These are phyloP conservation scores for Bombus haemorrhoidalis DNA, from an alignment of 1,140 invertebrate genomes.

Conservation along the genomic window DNA sequence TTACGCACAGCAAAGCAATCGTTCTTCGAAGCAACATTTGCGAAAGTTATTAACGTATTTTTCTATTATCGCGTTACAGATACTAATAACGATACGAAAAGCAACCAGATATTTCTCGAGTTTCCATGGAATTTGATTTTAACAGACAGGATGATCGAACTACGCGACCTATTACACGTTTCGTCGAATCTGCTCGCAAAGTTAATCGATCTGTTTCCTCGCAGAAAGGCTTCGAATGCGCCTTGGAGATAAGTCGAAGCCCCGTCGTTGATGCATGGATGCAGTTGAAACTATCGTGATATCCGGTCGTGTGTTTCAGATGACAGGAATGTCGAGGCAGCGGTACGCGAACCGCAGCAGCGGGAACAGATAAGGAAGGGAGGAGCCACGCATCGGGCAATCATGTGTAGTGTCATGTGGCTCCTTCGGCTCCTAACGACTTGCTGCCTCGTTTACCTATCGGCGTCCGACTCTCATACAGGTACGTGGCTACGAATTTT, in stretches of 20 bases:
- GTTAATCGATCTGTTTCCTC: neutral
- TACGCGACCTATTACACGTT: neutral
- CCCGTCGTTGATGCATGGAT: conserved; percentile 5
- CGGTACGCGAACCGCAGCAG: conserved; percentile 72
- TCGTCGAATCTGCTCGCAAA: neutral
- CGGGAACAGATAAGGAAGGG: conserved; percentile 77
- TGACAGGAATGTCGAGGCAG: conserved; percentile 72
- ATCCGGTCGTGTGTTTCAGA: conserved; percentile 70
- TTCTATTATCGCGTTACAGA: too few relatives aligned
- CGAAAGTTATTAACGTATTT: too few relatives aligned
- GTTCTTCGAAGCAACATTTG: too few relatives aligned
- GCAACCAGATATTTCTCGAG: too few relatives aligned
- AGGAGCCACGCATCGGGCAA: conserved; percentile 72
- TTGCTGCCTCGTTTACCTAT: conserved; percentile 78
- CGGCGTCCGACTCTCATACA: conserved; percentile 74
- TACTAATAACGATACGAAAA: too few relatives aligned
- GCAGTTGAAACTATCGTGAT: conserved; percentile 28
- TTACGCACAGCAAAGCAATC: too few relatives aligned
- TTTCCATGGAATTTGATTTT: too few relatives aligned
- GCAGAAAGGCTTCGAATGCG: conserved; percentile 18
- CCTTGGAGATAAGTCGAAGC: conserved; percentile 6
- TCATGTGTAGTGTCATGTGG: conserved; percentile 82
- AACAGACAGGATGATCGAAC: too few relatives aligned
- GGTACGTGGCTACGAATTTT: conserved; percentile 64
- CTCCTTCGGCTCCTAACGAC: conserved; percentile 78